Percentiles rank a stretch among this genome's conserved stretches.
phyloP scores from a whole-genome alignment of 2,113 vertebrate species.

The Serilophus lunatus region DNA sequence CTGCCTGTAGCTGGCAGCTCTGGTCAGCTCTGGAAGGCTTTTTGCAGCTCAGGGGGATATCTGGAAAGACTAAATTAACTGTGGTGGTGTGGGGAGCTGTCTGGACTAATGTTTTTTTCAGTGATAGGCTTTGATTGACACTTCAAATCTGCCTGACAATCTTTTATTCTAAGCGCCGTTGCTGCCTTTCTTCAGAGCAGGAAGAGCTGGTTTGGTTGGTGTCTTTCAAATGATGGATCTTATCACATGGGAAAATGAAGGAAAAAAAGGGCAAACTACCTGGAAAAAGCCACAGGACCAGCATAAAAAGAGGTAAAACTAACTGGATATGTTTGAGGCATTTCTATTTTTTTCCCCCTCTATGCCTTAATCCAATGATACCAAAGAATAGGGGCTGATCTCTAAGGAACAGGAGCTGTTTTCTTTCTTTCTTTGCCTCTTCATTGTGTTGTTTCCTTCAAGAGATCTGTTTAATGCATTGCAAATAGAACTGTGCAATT shows the following conservation, averaged over 20 bases:
- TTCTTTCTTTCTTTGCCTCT: background rate
- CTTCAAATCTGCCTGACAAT: constrained; percentile 46
- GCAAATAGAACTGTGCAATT: background rate
- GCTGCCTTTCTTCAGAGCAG: constrained; percentile 19
- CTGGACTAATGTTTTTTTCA: constrained; percentile 17
- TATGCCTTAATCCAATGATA: background rate
- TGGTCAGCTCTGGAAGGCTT: background rate
- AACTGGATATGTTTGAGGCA: background rate
- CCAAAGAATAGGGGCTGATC: background rate
- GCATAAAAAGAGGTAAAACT: constrained; percentile 16
- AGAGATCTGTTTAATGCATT: background rate
- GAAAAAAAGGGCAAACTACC: background rate
- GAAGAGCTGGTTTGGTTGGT: constrained; percentile 26
- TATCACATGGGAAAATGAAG: background rate
- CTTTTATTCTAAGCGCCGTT: constrained; percentile 22
- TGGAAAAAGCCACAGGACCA: constrained; percentile 2
- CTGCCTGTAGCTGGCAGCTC: background rate
- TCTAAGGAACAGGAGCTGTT: background rate
- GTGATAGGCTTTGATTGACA: constrained; percentile 54
- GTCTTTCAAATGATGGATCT: constrained; percentile 36
- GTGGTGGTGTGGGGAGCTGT: background rate
- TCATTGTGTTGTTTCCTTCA: background rate
- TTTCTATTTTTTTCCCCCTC: background rate
- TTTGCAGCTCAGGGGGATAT: constrained; percentile 15
- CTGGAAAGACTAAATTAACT: constrained; percentile 17